Base-by-base conservation (phyloP, 2,888 invertebrate genomes). In the Dichetophora obliterata region DNA sequence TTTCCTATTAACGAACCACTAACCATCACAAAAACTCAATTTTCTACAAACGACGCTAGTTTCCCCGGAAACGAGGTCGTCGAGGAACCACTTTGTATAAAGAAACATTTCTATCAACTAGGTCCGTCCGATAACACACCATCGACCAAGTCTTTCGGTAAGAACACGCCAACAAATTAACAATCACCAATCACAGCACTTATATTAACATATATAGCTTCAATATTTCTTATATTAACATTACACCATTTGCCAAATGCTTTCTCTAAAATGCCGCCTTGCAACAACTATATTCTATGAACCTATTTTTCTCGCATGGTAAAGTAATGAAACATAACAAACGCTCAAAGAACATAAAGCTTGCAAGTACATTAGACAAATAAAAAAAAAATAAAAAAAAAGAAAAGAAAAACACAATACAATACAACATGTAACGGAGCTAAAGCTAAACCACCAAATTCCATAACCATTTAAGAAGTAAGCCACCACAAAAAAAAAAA, bases 71-170 rank as follows among this genome's bases (percentile, higher is more conserved):
- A 79, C 80, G 83, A 81, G 77, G 80, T 81, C 50, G 81, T 85
- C 57, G 82, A 84, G 81, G 85, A 86, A 75, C 82, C 86, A 75
- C 81, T 83, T 50, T 85, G 86, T 81, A 83, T 85, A 77, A 87
- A 85, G 77, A 83, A 85, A 79, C 52, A 82, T 52, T 88, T 84
- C 81, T 88, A 87, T 83, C 83, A 85, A 80, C 83, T 86, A 82
- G 88, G 89, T 84, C 86, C 85, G 81, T 84, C 86, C 84, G 86
- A 84, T 81, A 80, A 82, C 80, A 80, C 79, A 83, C 82, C 80
- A 79, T 74, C 79, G 77, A 78, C 79, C 8, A 52, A 61, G 69
- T 48, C 65, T 74, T 72, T 75, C 69, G 79, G 79, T 76, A 78
- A 79, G 75, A 79, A 78, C 75, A 83, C 77, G 34, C 61, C 75